These are phyloP conservation scores for Drosophila mojavensis DNA, from an alignment of 1,140 invertebrate species.

Conservation along the genomic window DNA sequence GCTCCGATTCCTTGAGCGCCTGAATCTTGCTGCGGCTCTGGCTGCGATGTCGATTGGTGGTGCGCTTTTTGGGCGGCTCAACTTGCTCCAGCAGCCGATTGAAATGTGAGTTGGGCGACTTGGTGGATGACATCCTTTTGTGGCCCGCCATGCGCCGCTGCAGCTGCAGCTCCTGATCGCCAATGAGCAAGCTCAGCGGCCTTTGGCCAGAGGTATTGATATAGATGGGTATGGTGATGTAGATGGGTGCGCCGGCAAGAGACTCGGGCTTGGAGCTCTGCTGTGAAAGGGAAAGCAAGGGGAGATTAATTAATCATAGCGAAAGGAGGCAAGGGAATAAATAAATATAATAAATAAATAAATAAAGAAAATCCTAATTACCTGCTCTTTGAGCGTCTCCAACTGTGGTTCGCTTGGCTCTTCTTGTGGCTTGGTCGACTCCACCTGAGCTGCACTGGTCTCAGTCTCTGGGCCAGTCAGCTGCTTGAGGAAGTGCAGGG, in stretches of 20 bases:
- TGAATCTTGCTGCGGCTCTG: constrained; percentile 56
- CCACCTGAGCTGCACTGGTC: constrained; percentile 4
- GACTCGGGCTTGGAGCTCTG: background rate
- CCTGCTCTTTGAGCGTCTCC: constrained; percentile 10
- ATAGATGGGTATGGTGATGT: constrained; percentile 76
- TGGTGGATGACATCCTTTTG: constrained; percentile 40
- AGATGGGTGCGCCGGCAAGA: constrained; percentile 50
- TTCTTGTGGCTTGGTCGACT: background rate
- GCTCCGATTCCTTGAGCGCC: constrained; percentile 2
- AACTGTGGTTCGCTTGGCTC: constrained; percentile 8
- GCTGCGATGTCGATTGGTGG: constrained; percentile 69
- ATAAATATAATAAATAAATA: background rate
- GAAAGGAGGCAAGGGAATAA: background rate
- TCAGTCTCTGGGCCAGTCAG: background rate
- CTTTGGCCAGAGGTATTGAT: constrained; percentile 57
- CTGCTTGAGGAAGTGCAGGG: constrained; percentile 66
- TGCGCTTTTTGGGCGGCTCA: constrained; percentile 49
- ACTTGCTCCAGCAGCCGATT: constrained; percentile 58
- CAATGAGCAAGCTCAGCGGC: constrained; percentile 59
- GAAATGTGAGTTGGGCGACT: constrained; percentile 62
- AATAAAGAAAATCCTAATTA: no score
- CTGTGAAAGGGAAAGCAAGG: background rate
- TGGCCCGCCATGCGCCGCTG: constrained; percentile 18
- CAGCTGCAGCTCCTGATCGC: constrained; percentile 56
- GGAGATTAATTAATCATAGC: no score